Conservation (phyloP, 2,113 vertebrate species). For the Plecotus auritus region DNA sequence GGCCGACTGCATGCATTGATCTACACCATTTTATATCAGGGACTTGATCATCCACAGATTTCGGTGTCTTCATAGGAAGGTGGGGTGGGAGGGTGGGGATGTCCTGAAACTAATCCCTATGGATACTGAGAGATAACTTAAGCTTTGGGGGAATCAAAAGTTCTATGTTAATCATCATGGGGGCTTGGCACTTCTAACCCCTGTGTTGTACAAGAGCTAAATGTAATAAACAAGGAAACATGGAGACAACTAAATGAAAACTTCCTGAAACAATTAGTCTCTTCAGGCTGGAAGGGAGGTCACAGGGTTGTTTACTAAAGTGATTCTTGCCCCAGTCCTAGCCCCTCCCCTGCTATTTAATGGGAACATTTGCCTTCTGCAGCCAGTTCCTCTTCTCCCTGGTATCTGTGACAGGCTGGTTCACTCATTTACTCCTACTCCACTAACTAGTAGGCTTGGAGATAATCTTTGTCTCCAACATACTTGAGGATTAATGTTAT, state of each 20-base stretch:
- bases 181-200: background rate
- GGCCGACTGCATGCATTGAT: background rate
- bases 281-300: background rate
- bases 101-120: background rate
- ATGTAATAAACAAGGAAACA: background rate
- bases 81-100: background rate
- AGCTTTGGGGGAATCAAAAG: background rate
- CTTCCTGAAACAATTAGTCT: background rate
- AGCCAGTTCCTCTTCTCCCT: background rate
- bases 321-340: background rate
- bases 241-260: background rate
- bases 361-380: background rate
- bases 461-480: background rate
- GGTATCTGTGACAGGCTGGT: background rate
- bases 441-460: background rate
- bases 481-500: background rate
- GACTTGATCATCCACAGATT: background rate
- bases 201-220: background rate
- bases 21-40: background rate
- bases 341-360: background rate
- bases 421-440: background rate
- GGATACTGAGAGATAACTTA: background rate
- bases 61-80: background rate
- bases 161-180: background rate
- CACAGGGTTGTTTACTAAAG: background rate